These are phyloP conservation scores for Eudasyphora cyanicolor DNA, from an alignment of 2,888 invertebrate species.

Conservation along the genomic window DNA sequence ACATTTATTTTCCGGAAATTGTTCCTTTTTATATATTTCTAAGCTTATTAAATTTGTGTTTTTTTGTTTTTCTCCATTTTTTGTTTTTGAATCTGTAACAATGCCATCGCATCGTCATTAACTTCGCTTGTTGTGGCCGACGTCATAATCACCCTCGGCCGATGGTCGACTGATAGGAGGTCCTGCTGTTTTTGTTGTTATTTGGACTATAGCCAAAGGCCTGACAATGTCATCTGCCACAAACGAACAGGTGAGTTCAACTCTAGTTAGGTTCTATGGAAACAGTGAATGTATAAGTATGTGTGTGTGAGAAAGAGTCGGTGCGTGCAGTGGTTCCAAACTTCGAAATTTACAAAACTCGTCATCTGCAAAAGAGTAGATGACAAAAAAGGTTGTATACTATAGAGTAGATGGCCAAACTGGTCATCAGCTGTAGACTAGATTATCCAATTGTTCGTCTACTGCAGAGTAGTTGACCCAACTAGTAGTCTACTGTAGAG, in stretches of 20 bases:
- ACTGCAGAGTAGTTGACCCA: no score
- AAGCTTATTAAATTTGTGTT: conserved; percentile 26
- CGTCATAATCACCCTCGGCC: conserved; percentile 9
- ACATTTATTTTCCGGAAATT: neutral
- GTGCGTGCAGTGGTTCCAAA: neutral
- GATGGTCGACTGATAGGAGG: conserved; percentile 71
- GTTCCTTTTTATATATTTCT: neutral
- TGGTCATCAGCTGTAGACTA: no score
- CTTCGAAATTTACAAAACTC: no score
- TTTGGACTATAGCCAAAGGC: conserved; percentile 78
- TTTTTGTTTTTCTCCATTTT: conserved; percentile 1
- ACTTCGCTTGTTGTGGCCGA: no score
- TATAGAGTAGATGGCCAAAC: no score
- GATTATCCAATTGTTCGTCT: no score
- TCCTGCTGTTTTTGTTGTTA: conserved; percentile 77
- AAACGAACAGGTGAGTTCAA: conserved; percentile 71
- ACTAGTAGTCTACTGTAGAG: no score
- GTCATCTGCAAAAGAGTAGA: no score
- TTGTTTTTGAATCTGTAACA: neutral
- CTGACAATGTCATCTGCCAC: conserved; percentile 74
- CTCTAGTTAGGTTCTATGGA: neutral
- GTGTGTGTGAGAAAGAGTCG: conserved; percentile 8
- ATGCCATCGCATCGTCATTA: neutral
- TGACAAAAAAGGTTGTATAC: no score
- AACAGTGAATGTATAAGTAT: neutral